Conservation (phyloP, 2,888 invertebrate species). For the Cryptocephalus moraei region DNA sequence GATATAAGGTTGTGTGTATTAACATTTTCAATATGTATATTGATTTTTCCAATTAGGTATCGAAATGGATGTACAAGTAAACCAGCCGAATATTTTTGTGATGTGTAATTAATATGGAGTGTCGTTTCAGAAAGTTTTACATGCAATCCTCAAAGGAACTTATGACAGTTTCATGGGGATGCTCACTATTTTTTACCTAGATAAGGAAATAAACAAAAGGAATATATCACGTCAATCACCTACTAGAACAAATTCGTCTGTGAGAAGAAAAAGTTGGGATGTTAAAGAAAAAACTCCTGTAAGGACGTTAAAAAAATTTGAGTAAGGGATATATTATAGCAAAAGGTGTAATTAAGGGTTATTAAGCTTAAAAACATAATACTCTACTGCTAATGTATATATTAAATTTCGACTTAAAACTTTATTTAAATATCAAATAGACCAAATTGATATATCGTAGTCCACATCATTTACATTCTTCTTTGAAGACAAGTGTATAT, state of each 20-base stretch:
- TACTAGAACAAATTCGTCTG: slow-evolving; percentile 36
- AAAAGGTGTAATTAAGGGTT: neutral
- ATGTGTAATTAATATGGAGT: neutral
- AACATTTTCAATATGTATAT: no score
- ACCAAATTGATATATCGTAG: no score
- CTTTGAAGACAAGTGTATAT: no score
- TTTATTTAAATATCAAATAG: no score
- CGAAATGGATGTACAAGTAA: no score
- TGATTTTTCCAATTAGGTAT: no score
- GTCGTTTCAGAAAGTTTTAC: slow-evolving; percentile 48
- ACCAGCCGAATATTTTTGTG: neutral
- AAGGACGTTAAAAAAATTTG: slow-evolving; percentile 34
- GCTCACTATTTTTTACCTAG: slow-evolving; percentile 64
- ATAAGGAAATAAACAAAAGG: slow-evolving; percentile 64
- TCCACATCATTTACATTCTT: no score
- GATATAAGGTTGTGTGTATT: no score
- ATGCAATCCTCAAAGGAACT: slow-evolving; percentile 59
- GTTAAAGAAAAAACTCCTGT: slow-evolving; percentile 29
- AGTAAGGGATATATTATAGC: slow-evolving; percentile 35
- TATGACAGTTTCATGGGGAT: slow-evolving; percentile 73
- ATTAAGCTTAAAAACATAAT: no score
- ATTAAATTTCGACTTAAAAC: no score
- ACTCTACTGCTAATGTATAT: no score
- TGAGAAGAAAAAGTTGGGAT: slow-evolving; percentile 30
- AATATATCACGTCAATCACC: slow-evolving; percentile 46